These are phyloP conservation scores for Halictus ligatus DNA, from an alignment of 2,888 invertebrate species.

Conservation along the genomic window DNA sequence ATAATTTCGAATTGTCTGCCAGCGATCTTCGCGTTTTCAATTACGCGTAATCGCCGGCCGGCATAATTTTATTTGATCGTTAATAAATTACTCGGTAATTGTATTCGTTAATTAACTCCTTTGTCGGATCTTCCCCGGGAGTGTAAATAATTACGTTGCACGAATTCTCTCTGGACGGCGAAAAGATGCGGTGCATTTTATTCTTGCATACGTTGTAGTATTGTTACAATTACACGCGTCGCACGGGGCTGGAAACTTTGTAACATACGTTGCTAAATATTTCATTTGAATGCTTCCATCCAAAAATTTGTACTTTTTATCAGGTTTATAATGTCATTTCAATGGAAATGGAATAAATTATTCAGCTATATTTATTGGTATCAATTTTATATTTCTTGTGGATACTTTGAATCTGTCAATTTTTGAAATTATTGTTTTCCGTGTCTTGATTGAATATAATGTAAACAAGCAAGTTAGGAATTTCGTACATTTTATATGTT, in stretches of 20 bases:
- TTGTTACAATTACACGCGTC: not conserved
- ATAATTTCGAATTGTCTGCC: conserved; percentile 18
- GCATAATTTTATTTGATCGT: not conserved
- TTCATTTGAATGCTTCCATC: not conserved
- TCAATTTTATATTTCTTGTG: too few relatives aligned
- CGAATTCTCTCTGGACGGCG: not conserved
- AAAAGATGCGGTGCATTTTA: not conserved
- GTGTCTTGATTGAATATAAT: too few relatives aligned
- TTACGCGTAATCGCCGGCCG: not conserved
- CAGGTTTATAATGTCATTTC: not conserved
- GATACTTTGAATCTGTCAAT: too few relatives aligned
- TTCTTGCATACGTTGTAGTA: not conserved
- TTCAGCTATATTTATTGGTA: too few relatives aligned
- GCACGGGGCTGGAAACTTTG: not conserved
- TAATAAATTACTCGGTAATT: conserved; percentile 16
- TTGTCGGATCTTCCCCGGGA: not conserved
- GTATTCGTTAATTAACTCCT: not conserved
- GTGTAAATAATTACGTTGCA: conserved; percentile 4
- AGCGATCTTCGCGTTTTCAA: not conserved
- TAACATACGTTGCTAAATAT: not conserved
- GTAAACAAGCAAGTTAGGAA: too few relatives aligned
- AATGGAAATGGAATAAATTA: not conserved
- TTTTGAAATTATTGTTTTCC: too few relatives aligned
- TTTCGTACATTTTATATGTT: too few relatives aligned
- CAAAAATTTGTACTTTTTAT: not conserved